Evolutionary conservation across 2,797 vertebrate genomes (phyloP).

Genomic region (Halcyon leucocephala): DNA sequence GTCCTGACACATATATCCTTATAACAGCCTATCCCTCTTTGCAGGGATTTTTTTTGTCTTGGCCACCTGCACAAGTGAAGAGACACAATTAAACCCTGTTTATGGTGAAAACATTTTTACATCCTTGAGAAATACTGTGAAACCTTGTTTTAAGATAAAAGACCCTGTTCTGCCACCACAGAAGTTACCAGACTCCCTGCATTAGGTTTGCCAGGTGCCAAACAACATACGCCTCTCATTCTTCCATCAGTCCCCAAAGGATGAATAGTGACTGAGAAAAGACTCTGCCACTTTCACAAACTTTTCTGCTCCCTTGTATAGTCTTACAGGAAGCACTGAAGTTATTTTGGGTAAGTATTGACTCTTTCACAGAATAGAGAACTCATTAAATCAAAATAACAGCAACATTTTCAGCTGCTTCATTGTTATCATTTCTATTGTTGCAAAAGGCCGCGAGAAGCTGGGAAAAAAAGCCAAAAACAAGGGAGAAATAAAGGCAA

Average conservation of each 20-base stretch:
- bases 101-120: not conserved
- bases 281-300: not conserved
- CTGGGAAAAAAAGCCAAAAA: not conserved
- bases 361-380: conserved; percentile 17
- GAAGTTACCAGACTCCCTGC: not conserved
- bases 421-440: conserved; percentile 18
- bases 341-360: conserved; percentile 41
- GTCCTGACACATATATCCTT: not conserved
- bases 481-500: conserved; percentile 1
- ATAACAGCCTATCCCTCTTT: not conserved
- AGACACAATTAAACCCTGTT: not conserved
- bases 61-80: not conserved
- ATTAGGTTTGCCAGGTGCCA: not conserved
- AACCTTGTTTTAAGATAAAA: not conserved
- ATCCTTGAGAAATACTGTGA: not conserved
- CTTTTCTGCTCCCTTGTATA: not conserved
- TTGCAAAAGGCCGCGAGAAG: not conserved
- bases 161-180: not conserved
- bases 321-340: not conserved
- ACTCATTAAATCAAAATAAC: conserved; percentile 61
- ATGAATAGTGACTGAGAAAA: not conserved
- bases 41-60: not conserved
- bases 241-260: not conserved
- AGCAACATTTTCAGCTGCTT: conserved; percentile 37
- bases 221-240: not conserved